Evolutionary conservation across 1,140 invertebrate genomes (phyloP), one percentile per base, ranked within the genome.

Genomic region (Neomicropteryx cornuta): DNA sequence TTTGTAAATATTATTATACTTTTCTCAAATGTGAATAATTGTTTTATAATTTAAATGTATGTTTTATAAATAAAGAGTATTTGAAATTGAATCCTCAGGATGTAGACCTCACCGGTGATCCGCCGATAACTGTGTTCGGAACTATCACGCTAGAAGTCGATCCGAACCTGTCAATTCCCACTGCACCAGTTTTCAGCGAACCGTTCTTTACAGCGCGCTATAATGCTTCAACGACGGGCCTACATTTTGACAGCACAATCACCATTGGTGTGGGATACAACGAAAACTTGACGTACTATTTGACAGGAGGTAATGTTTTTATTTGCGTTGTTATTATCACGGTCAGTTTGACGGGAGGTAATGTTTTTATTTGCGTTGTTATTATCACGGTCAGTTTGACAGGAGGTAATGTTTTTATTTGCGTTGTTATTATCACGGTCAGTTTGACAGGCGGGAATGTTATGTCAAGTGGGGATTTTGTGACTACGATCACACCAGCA

Each of bases 61-160:
- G 13, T 24, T 6, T 6, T 24, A 24, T 24, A 13, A 24, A 24
- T 24, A 13, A 8, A 24, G 6, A 6, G 6, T 24, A 24, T 24
- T 8, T 17, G 16, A 5, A n/a, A n/a, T n/a, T n/a, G n/a, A n/a
- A 19, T 38, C 39, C 28, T 3, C 11, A 46, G 45, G 45, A 46
- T 27, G 29, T 36, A 13, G 45, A 46, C 29, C n/a, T 16, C 10
- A 46, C 45, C 0, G 41, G 27, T 3, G 28, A 41, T 21, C 16
- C 22, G 1, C 37, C 33, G 20, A 8, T 3, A 5, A 43, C 29
- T 11, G 11, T 10, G 10, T 11, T 1, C 4, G 36, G 27, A 2
- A 41, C 34, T 18, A 28, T 43, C 20, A 38, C 23, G n/a, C 27
- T 46, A 13, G 28, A 16, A 22, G 43, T 41, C 2, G 35, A 46